A percentile compares a stretch with the other conserved stretches of the same genome.
Conservation (phyloP, 2,797 vertebrate species). For the Hephaestus fuliginosus region DNA sequence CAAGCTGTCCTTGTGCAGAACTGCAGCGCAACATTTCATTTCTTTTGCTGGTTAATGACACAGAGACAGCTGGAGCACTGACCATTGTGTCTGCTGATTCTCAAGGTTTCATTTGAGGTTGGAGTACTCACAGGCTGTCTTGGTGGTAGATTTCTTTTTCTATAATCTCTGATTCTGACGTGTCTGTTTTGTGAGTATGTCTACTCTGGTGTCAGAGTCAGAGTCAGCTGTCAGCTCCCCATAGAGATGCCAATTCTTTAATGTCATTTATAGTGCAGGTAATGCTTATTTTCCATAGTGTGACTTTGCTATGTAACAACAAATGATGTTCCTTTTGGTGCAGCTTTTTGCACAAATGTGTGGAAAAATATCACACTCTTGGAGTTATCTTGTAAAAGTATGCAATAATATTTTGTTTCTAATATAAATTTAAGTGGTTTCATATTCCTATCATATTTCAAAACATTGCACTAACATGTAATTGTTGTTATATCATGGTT, state of each 20-base stretch:
- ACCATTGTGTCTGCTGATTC: conserved; percentile 3
- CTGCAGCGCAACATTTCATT: conserved; percentile 1
- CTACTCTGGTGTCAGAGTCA: not conserved
- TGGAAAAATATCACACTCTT: not conserved
- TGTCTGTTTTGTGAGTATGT: not conserved
- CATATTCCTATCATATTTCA: not conserved
- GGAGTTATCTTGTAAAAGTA: not conserved
- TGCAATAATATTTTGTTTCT: not conserved
- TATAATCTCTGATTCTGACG: no score
- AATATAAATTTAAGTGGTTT: not conserved
- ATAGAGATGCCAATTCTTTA: not conserved
- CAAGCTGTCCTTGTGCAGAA: conserved; percentile 3
- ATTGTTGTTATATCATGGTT: not conserved
- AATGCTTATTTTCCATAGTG: not conserved
- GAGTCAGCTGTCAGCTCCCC: not conserved
- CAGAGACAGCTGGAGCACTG: conserved; percentile 14
- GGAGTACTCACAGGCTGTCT: accelerated
- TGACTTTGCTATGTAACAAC: not conserved
- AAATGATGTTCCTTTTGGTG: accelerated
- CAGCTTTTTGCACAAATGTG: not conserved
- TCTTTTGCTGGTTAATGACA: conserved; percentile 14
- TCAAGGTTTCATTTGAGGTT: conserved; percentile 5
- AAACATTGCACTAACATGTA: not conserved
- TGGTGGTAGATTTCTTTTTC: no score
- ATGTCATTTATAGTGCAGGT: not conserved